Base-by-base conservation (phyloP, 2,113 vertebrate species). In the Cyrtonyx montezumae region DNA sequence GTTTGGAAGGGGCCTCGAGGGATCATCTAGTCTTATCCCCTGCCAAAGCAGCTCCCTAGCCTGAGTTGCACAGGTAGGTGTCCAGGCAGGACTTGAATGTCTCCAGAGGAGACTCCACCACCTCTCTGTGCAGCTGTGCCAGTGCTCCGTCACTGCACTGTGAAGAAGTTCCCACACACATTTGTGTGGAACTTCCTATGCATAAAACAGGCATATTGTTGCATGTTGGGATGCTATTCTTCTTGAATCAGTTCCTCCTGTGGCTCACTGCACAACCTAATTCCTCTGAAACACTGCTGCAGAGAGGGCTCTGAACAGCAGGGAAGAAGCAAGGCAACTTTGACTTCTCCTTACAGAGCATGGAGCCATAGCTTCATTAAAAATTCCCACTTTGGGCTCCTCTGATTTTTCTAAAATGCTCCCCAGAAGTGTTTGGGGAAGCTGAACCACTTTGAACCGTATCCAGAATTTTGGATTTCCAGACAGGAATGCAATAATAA, bases 141-240 rank as follows among this genome's bases (percentile, higher is more conserved):
- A 40, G 40, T 40, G 40, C 40, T 40, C 40, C 40, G 5, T 40
- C 40, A 40, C 40, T 40, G 40, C 40, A 40, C 40, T 40, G 40
- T 40, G 40, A 40, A 40, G 40, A 40, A 40, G 40, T 40, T 40
- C 40, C 40, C 40, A 40, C 12, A 5, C 11, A 40, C 40, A 40
- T 40, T 40, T 40, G 40, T 40, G 40, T 40, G 40, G 40, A 40
- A 40, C 40, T 40, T 40, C 12, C 40, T 40, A 40, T 40, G 40
- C 40, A 40, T 40, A 40, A 40, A 40, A 40, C 12, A 40, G 40
- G 13, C 40, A 40, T 40, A 12, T 40, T 40, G 40, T 40, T 40
- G 40, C 48, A 30, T 0, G 0, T 2, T 49, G 28, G 30, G 23
- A 32, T 53, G 19, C 11, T 46, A 4, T n/a, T 28, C 11, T 16